These are phyloP conservation scores for Drosophila cardini DNA, from an alignment of 1,140 invertebrate genomes.

Conservation along the genomic window DNA sequence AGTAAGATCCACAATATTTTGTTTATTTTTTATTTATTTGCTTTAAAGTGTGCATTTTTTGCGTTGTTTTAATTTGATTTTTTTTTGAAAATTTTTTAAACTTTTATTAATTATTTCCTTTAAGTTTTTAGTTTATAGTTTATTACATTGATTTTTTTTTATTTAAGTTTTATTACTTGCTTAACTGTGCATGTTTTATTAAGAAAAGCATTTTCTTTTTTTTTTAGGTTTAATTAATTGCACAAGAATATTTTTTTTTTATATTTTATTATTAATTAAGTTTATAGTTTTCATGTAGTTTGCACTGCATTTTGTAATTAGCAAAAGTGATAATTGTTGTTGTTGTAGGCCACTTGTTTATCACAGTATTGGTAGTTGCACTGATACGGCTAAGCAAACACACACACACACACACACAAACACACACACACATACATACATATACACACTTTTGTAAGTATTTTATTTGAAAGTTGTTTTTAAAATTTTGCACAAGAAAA, in stretches of 20 bases:
- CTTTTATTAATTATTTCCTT: not conserved
- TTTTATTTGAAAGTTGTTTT: not conserved
- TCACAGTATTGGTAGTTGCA: slow-evolving; percentile 47
- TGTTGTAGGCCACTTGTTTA: slow-evolving; percentile 48
- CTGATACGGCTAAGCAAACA: slow-evolving; percentile 29
- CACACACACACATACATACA: not conserved
- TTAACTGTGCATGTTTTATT: no score
- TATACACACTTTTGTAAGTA: not conserved
- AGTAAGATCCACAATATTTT: slow-evolving; percentile 4
- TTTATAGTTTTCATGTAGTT: not conserved
- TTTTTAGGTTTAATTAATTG: no score
- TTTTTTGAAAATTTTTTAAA: slow-evolving; percentile 4
- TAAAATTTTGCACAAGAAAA: slow-evolving; percentile 14
- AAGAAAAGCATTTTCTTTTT: no score
- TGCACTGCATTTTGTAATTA: slow-evolving; percentile 27
- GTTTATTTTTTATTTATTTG: not conserved
- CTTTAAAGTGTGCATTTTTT: slow-evolving; percentile 3
- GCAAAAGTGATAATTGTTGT: not conserved
- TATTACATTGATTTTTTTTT: no score
- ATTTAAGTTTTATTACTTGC: not conserved
- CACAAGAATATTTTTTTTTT: no score
- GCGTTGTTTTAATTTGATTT: not conserved
- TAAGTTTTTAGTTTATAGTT: no score
- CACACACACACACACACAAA: slow-evolving; percentile 15
- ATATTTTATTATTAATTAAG: no score